Conservation (phyloP, 2,888 invertebrate genomes). For the Adelphocoris suturalis region DNA sequence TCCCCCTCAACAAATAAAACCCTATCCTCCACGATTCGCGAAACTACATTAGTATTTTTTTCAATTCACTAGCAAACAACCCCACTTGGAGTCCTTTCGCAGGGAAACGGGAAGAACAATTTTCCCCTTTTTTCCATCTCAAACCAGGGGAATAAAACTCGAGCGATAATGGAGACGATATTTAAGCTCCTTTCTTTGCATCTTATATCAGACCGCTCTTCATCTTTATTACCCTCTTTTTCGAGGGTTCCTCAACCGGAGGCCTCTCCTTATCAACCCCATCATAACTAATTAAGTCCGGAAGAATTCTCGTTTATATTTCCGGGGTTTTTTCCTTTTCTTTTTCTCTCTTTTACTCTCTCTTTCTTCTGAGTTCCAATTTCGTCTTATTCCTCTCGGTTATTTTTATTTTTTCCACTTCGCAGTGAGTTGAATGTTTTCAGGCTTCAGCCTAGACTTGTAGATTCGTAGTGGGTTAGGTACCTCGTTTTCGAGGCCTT, state of each 20-base stretch:
- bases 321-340: constrained; percentile 1
- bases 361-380: background rate
- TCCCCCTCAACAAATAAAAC: too few relatives aligned
- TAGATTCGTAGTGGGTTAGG: too few relatives aligned
- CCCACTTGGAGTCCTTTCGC: too few relatives aligned
- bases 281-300: constrained; percentile 36
- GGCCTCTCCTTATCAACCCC: constrained; percentile 27
- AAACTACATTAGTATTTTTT: too few relatives aligned
- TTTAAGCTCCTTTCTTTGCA: constrained; percentile 39
- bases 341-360: background rate
- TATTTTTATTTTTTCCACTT: background rate
- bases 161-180: constrained; percentile 39
- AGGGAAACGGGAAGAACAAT: too few relatives aligned
- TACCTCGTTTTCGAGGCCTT: too few relatives aligned
- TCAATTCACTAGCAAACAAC: too few relatives aligned
- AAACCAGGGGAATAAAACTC: constrained; percentile 30
- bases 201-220: constrained; percentile 24
- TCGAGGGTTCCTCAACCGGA: background rate
- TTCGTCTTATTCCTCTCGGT: background rate
- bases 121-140: background rate
- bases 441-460: too few relatives aligned
- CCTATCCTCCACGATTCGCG: too few relatives aligned
- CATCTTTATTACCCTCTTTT: background rate
- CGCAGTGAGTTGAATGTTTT: background rate
- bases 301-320: background rate